Evolutionary conservation across 2,888 invertebrate genomes (phyloP), one percentile per base, ranked within the genome.

Genomic region (Emmelina monodactyla): DNA sequence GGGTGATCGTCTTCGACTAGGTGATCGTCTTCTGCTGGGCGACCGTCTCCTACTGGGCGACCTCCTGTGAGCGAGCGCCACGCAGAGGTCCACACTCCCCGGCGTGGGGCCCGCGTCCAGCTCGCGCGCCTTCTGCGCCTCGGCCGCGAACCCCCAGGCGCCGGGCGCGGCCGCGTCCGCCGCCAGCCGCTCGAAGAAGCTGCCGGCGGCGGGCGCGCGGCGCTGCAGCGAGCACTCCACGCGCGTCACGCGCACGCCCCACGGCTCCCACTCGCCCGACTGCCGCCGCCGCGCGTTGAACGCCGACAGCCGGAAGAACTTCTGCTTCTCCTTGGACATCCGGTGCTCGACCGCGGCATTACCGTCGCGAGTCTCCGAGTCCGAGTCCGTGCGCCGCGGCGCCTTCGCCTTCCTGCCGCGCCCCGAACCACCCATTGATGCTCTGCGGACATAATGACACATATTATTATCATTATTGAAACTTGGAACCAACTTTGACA

Each of bases 311-410:
- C 89, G 83, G 82, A 92, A 92, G 82, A 91, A 91, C 75, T 91
- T 91, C 73, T 89, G 91, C 71, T 91, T 92, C 82, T 92, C 91
- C 79, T 90, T 89, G 47, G 91, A 91, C 84, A 91, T 90, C 63
- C 84, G 84, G 64, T 76, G 81, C 68, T 89, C 89, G 70, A 86
- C 53, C 46, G 60, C 50, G 43, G 47, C 63, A 69, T 80, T 81
- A 80, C 81, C 81, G 62, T 80, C 81, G 51, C 75, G 72, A 43
- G 63, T 69, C 62, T 78, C 78, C 63, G 72, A 72, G 60, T 76
- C 75, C 29, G 75, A 66, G 39, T 61, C 62, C 65, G 64, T 45
- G 60, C 56, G 44, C 50, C 54, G 40, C 53, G 56, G 41, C 47
- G 62, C 46, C 51, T 65, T 65, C 49, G 58, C 53, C 51, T 62